These are phyloP conservation scores for Tipula helvola DNA, from an alignment of 2,888 invertebrate species.

Conservation along the genomic window DNA sequence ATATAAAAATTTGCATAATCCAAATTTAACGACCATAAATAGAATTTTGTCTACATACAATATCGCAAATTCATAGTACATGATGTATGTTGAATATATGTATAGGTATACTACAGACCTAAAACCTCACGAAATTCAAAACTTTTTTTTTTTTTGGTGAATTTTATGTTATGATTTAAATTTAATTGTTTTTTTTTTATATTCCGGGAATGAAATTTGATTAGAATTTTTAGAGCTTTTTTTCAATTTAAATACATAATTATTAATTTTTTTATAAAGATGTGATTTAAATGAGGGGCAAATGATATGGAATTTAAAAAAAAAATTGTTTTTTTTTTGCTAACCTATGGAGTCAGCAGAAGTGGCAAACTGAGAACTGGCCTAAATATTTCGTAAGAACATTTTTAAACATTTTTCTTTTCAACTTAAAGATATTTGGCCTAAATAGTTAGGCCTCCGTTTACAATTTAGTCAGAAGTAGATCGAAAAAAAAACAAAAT, in stretches of 20 bases:
- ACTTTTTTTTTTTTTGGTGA: background rate
- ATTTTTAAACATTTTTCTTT: too few species aligned
- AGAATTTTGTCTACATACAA: background rate
- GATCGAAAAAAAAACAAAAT: too few species aligned
- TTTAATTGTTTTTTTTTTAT: background rate
- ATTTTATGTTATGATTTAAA: background rate
- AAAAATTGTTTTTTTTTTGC: too few species aligned
- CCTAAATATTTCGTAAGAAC: too few species aligned
- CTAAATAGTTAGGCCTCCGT: too few species aligned
- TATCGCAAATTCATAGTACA: too few species aligned
- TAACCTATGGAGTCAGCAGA: too few species aligned
- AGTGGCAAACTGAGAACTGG: too few species aligned
- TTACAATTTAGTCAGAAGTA: too few species aligned
- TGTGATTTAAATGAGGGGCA: background rate
- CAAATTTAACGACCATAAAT: background rate
- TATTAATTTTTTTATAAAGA: background rate
- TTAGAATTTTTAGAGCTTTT: background rate
- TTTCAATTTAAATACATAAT: background rate
- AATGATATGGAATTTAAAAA: too few species aligned
- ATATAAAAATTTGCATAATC: background rate
- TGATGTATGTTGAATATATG: too few species aligned
- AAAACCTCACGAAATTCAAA: background rate
- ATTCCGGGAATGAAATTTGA: background rate
- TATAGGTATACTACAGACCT: background rate
- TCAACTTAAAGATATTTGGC: too few species aligned